A percentile compares a stretch with the other conserved stretches of the same genome.
These are phyloP conservation scores for Acrocephalus scirpaceus DNA, from an alignment of 2,797 vertebrate genomes.

Conservation along the genomic window DNA sequence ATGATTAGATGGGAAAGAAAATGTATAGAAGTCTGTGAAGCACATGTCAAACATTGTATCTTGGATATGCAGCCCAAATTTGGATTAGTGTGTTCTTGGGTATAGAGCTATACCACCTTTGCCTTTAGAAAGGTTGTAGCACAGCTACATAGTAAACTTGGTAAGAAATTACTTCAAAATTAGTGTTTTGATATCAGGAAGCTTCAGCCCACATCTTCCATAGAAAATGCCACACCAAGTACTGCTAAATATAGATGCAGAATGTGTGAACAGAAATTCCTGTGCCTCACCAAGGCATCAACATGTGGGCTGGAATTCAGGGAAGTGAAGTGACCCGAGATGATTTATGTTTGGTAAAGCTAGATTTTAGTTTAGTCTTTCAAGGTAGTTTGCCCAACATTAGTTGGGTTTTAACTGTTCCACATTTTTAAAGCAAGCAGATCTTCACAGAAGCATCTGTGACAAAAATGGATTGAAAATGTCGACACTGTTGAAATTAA, in stretches of 20 bases:
- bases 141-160: background rate
- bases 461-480: background rate
- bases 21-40: background rate
- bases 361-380: background rate
- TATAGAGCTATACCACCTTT: background rate
- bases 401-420: slow-evolving; percentile 26
- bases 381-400: background rate
- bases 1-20: background rate
- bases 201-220: background rate
- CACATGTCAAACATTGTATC: background rate
- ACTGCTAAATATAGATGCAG: background rate
- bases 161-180: background rate
- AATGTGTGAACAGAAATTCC: background rate
- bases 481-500: background rate
- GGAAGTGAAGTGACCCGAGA: fast-evolving
- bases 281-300: background rate
- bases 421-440: background rate
- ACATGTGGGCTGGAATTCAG: background rate
- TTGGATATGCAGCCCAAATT: background rate
- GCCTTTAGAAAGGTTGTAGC: background rate
- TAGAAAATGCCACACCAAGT: background rate
- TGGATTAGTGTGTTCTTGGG: background rate
- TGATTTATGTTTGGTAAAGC: background rate
- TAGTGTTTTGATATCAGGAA: background rate
- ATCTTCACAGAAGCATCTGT: slow-evolving; percentile 30